Evolutionary conservation across 2,888 invertebrate genomes (phyloP).

Genomic region (Epinotia nisella): DNA sequence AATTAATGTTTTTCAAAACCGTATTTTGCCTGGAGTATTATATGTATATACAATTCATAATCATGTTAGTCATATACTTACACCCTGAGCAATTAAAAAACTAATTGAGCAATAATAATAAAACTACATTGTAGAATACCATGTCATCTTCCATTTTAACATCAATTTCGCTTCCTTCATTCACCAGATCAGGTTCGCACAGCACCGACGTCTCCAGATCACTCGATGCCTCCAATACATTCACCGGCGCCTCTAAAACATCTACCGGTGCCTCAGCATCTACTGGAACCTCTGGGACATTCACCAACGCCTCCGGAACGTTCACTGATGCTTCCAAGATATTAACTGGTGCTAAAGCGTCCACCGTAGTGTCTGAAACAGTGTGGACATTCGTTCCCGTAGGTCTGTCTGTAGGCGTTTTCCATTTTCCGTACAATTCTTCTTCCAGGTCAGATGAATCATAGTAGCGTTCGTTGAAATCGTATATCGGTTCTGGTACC

Average conservation of each 20-base stretch:
- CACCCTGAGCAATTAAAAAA: too few species aligned
- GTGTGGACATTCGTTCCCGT: neutral
- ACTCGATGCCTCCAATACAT: neutral
- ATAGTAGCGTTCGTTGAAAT: slow-evolving; percentile 1
- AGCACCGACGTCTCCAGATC: neutral
- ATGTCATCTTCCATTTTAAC: slow-evolving; percentile 13
- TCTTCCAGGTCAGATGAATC: slow-evolving; percentile 9
- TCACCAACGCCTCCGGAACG: neutral
- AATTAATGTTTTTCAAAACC: too few species aligned
- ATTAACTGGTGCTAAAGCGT: too few species aligned
- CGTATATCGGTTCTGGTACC: neutral
- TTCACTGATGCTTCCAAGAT: neutral
- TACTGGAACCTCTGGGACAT: neutral
- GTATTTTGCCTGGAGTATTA: too few species aligned
- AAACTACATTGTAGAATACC: neutral
- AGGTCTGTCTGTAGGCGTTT: neutral
- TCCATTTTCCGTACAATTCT: neutral
- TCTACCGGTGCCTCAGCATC: neutral
- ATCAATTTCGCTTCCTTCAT: neutral
- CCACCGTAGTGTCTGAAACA: neutral
- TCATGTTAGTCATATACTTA: too few species aligned
- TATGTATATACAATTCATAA: too few species aligned
- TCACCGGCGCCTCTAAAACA: neutral
- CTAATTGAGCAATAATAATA: neutral
- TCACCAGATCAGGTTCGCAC: neutral